Percentiles rank a stretch among this genome's conserved stretches.
phyloP scores from a whole-genome alignment of 2,797 vertebrate species.

The Hozukius guyotensis region DNA sequence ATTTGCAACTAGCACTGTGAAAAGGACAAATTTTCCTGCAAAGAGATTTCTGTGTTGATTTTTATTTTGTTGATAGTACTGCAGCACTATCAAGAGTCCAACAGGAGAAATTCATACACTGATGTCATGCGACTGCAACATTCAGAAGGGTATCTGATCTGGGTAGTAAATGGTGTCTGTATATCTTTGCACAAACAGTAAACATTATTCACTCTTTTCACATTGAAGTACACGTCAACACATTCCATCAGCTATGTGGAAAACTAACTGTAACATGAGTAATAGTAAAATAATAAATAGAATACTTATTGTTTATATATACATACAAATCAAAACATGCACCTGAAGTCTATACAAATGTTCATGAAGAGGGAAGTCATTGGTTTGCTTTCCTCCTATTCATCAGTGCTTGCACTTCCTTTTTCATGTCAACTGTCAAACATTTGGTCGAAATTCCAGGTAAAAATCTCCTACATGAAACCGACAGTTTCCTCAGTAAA shows the following conservation, averaged over 20 bases:
- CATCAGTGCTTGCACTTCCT: constrained; percentile 6
- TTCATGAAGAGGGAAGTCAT: not conserved
- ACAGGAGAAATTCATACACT: not conserved
- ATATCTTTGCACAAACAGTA: not conserved
- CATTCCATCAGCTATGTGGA: not conserved
- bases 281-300: constrained; percentile 10
- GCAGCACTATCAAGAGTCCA: not conserved
- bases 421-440: not conserved
- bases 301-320: not conserved
- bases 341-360: not conserved
- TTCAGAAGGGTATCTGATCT: too few relatives aligned
- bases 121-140: not conserved
- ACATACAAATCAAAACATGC: not conserved
- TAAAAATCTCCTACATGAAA: not conserved
- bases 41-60: too few relatives aligned
- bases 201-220: not conserved
- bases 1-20: too few relatives aligned
- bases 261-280: not conserved
- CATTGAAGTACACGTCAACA: not conserved
- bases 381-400: not conserved
- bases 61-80: too few relatives aligned
- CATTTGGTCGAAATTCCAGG: not conserved
- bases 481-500: not conserved
- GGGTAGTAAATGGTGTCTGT: not conserved
- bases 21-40: too few relatives aligned